Percentiles rank a stretch among this genome's conserved stretches.
phyloP scores from a whole-genome alignment of 2,113 vertebrate genomes.

The Dicaeum eximium region DNA sequence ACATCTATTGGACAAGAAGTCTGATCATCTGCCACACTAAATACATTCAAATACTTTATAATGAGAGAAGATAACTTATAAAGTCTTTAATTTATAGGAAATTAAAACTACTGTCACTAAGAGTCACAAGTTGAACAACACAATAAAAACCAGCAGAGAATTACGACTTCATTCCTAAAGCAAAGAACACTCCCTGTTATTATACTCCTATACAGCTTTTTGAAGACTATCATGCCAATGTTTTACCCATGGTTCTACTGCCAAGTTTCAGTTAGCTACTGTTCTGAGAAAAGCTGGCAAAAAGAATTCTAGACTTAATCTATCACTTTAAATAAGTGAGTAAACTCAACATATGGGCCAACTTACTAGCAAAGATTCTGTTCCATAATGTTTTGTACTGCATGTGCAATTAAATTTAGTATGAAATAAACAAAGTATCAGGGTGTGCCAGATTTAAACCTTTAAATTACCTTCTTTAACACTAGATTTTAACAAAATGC shows the following conservation, averaged over 20 bases:
- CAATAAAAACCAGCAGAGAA: background rate
- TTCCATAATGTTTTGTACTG: background rate
- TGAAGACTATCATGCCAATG: background rate
- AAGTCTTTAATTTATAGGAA: background rate
- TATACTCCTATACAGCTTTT: background rate
- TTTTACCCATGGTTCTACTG: background rate
- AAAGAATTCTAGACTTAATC: conserved; percentile 6
- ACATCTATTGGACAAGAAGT: background rate
- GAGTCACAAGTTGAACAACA: background rate
- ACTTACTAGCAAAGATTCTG: background rate
- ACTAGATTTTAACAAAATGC: background rate
- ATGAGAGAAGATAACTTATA: background rate
- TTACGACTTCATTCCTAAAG: background rate
- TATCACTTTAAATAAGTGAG: background rate
- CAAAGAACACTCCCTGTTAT: background rate
- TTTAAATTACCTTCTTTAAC: conserved; percentile 17
- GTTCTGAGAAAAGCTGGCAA: background rate
- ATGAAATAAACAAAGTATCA: background rate
- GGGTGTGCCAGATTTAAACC: background rate
- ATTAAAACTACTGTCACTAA: background rate
- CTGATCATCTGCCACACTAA: background rate
- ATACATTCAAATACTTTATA: background rate
- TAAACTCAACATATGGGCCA: background rate
- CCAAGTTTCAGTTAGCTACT: conserved; percentile 12
- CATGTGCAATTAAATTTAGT: background rate